Base-by-base conservation (phyloP, 1,140 invertebrate species). In the Lethocerus indicus region DNA sequence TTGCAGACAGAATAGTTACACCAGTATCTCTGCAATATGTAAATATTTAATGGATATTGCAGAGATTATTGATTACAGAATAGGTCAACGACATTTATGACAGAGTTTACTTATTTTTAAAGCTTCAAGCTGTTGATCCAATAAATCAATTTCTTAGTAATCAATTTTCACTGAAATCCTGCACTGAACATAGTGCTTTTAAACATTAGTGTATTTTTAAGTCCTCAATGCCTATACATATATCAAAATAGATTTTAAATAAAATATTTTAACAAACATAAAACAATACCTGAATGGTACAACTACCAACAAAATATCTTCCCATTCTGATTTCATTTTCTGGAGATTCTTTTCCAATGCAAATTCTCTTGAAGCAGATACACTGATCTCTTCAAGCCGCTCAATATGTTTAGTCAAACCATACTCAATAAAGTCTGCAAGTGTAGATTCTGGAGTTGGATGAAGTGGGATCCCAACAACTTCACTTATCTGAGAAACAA, bases 281-380 rank as follows among this genome's bases (percentile, higher is more conserved):
- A n/a, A n/a, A n/a, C n/a, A n/a, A 51, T 47, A 65, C 67, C 81
- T 74, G 66, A 82, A 90, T 13, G 67, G 71, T 27, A 73, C 69
- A 36, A 87, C 73, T 25, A 87, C 80, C 59, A 95, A 92, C 55
- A 74, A 67, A 43, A 95, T 72, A 16, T 81, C 78, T 1, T 69
- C 60, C 92, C 92, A 96, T 63, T 96, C 91, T 1, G 74, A 72
- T 61, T 87, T 83, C 91, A 97, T 97, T 64, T 85, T 90, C 20
- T 68, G 68, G 43, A 97, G 66, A 44, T 83, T 83, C 55, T 78
- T 79, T 62, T 94, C 87, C 0, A 97, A 64, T 1, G 78, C 73
- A 61, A 81, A 86, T 63, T 97, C 93, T 65, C 94, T 94, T 24
- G 81, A 80, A 0, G 92, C 92, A 9, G 82, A 73, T 28, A 79